These are phyloP conservation scores for Globicephala melas DNA, from an alignment of 2,113 vertebrate genomes.

Conservation along the genomic window DNA sequence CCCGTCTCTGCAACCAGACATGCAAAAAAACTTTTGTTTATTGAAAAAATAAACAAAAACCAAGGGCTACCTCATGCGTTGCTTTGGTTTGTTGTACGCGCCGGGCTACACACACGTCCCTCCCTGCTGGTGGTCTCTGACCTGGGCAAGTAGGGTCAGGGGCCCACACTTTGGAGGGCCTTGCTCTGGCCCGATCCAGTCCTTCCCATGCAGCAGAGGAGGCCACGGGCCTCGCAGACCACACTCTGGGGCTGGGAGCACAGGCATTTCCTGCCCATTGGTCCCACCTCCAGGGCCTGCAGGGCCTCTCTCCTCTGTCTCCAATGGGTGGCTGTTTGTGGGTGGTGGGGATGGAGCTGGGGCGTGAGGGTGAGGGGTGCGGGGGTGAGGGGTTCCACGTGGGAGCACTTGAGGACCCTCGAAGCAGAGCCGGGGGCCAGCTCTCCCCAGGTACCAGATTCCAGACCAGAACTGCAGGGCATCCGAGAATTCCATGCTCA, in stretches of 20 bases:
- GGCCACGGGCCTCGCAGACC: background rate
- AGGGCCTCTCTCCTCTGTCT: background rate
- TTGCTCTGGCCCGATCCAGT: background rate
- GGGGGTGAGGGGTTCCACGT: rapidly evolving
- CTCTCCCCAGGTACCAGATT: rapidly evolving
- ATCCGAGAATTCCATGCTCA: rapidly evolving
- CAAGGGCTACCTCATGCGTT: constrained; percentile 55
- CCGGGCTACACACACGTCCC: rapidly evolving
- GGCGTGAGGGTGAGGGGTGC: rapidly evolving
- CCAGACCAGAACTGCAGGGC: rapidly evolving
- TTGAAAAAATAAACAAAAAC: constrained; percentile 69
- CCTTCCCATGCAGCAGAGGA: background rate
- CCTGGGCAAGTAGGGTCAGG: background rate
- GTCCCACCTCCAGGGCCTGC: background rate
- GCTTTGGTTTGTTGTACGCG: background rate
- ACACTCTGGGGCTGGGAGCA: background rate
- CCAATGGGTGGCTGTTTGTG: background rate
- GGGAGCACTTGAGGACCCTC: rapidly evolving
- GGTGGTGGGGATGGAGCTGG: background rate
- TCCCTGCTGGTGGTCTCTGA: rapidly evolving
- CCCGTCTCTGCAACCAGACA: constrained; percentile 33
- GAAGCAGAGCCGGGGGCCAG: rapidly evolving
- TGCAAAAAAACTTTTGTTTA: constrained; percentile 73
- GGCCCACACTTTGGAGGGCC: background rate
- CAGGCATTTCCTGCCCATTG: background rate